Conservation (phyloP, 2,113 vertebrate species). For the Trogon melanurus region DNA sequence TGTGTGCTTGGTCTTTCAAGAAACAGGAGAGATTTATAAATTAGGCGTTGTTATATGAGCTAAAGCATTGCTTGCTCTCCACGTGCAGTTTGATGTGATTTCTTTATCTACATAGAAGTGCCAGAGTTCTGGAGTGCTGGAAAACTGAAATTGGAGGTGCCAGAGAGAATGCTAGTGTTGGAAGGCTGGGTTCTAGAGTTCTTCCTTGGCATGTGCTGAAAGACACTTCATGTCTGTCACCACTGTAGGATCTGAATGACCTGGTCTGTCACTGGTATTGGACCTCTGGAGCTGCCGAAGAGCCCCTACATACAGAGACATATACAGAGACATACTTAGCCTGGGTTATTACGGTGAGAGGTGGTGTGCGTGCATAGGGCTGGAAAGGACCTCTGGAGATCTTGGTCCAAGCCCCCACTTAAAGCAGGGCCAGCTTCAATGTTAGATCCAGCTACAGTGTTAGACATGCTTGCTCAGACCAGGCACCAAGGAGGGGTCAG, state of each 20-base stretch:
- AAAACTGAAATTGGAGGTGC: neutral
- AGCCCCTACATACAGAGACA: neutral
- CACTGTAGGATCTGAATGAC: neutral
- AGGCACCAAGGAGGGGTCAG: neutral
- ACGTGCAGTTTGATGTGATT: neutral
- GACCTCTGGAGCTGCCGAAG: neutral
- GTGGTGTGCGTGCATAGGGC: neutral
- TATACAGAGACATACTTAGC: neutral
- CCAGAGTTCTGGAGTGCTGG: neutral
- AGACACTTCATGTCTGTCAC: neutral
- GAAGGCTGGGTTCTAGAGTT: neutral
- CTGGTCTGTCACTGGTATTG: neutral
- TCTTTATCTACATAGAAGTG: neutral
- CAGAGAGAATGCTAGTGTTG: neutral
- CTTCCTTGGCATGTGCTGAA: neutral
- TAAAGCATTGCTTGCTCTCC: neutral
- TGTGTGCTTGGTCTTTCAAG: neutral
- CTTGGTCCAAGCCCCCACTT: neutral
- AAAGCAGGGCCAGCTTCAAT: neutral
- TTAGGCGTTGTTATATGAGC: neutral
- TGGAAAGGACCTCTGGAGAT: neutral
- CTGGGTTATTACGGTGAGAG: neutral
- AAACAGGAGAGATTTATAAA: neutral
- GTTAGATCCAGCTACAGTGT: neutral
- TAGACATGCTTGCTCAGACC: neutral